These are phyloP conservation scores for Colinus virginianus DNA, from an alignment of 2,113 vertebrate species.

Conservation along the genomic window DNA sequence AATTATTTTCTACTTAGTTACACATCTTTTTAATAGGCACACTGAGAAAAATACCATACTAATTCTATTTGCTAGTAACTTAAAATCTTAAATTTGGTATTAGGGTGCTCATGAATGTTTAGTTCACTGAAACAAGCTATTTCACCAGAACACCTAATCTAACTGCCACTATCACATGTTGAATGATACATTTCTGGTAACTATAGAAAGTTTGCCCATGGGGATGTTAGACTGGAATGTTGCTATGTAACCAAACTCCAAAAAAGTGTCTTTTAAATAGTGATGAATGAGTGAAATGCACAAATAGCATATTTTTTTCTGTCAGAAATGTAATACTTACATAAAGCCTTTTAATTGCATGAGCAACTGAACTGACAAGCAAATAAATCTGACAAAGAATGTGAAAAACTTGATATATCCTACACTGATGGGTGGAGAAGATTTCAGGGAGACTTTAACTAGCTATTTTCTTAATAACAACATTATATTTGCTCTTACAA, in stretches of 20 bases:
- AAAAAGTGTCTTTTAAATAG: conserved; percentile 40
- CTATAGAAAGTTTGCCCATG: background rate
- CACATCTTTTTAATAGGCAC: background rate
- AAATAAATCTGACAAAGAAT: conserved; percentile 69
- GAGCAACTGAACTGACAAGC: conserved; percentile 45
- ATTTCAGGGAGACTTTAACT: conserved; percentile 25
- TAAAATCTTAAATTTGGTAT: background rate
- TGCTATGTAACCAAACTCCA: conserved; percentile 41
- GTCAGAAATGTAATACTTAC: conserved; percentile 30
- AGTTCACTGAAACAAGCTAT: background rate
- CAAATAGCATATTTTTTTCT: background rate
- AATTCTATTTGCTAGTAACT: background rate
- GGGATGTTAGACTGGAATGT: conserved; percentile 56
- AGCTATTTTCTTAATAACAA: conserved; percentile 59
- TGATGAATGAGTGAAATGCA: conserved; percentile 56
- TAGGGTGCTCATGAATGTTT: background rate
- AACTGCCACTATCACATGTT: background rate
- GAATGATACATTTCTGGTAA: conserved; percentile 54
- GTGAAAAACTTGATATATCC: conserved; percentile 11
- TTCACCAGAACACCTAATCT: background rate
- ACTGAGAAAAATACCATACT: background rate
- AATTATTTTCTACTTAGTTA: background rate
- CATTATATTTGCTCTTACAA: conserved; percentile 36
- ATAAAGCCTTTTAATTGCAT: conserved; percentile 36
- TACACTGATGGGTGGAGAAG: conserved; percentile 4